Percentiles rank a stretch among this genome's conserved stretches.
Evolutionary conservation across 2,888 invertebrate genomes (phyloP).

Genomic region (Machimus rusticus): DNA sequence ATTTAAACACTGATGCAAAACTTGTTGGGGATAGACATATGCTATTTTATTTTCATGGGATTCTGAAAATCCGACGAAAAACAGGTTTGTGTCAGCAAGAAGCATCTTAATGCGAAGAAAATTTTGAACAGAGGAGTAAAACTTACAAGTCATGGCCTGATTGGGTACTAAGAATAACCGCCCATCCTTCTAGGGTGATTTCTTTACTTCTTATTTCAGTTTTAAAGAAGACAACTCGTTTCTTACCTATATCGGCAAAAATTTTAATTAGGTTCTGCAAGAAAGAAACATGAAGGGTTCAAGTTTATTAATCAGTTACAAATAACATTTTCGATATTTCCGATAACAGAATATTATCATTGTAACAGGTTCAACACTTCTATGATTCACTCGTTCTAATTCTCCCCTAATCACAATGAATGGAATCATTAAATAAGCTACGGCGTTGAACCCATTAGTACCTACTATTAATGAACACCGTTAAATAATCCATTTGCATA

Average conservation of each 20-base stretch:
- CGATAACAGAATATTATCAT: background rate
- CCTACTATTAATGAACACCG: background rate
- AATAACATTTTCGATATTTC: background rate
- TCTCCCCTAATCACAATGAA: background rate
- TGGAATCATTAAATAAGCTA: background rate
- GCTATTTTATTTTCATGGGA: background rate
- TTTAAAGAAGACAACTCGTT: background rate
- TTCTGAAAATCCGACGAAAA: background rate
- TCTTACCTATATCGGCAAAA: background rate
- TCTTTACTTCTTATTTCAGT: background rate
- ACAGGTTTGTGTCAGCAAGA: background rate
- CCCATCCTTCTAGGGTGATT: background rate
- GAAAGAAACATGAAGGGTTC: background rate
- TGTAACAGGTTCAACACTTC: background rate
- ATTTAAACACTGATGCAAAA: background rate
- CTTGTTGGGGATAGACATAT: background rate
- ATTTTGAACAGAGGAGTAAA: background rate
- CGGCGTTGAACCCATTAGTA: background rate
- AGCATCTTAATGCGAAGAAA: background rate
- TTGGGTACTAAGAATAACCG: background rate
- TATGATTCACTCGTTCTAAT: background rate
- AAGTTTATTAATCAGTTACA: background rate
- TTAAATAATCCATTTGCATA: background rate
- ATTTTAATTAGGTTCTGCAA: background rate
- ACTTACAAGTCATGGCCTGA: background rate